Evolutionary conservation across 2,888 invertebrate species (phyloP).

Genomic region (Cybosia mesomella): DNA sequence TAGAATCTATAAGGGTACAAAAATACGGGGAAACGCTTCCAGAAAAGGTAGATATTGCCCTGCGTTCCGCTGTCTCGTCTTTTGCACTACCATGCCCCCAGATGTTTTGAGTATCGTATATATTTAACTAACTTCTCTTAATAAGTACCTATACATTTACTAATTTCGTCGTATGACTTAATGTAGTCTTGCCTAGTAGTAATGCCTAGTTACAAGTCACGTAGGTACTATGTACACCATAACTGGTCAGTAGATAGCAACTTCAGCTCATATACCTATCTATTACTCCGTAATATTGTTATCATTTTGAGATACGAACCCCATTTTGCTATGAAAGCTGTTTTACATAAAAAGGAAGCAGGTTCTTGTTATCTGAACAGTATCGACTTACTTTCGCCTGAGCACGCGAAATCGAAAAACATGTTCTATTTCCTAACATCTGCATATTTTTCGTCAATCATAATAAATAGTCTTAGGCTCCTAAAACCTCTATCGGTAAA

Average conservation of each 20-base stretch:
- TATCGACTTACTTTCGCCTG: slow-evolving; percentile 23
- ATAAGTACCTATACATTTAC: too few relatives aligned
- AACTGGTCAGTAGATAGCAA: neutral
- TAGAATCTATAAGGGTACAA: too few relatives aligned
- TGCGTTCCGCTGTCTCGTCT: too few relatives aligned
- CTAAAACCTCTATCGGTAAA: slow-evolving; percentile 33
- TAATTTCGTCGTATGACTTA: too few relatives aligned
- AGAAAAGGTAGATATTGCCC: too few relatives aligned
- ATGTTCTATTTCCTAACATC: slow-evolving; percentile 29
- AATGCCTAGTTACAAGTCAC: too few relatives aligned
- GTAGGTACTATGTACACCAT: neutral
- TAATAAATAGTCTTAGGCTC: slow-evolving; percentile 29
- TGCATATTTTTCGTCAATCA: slow-evolving; percentile 39
- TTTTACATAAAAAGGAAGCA: slow-evolving; percentile 28
- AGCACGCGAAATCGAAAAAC: slow-evolving; percentile 26
- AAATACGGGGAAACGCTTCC: too few relatives aligned
- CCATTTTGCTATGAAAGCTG: slow-evolving; percentile 19
- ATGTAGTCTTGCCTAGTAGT: too few relatives aligned
- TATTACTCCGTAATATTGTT: neutral
- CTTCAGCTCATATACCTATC: neutral
- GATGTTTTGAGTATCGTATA: too few relatives aligned
- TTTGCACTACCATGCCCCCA: too few relatives aligned
- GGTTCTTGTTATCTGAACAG: slow-evolving; percentile 19
- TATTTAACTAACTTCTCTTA: too few relatives aligned
- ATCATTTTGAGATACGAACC: neutral